phyloP scores from a whole-genome alignment of 2,113 vertebrate genomes.

The Turdus rufiventris region DNA sequence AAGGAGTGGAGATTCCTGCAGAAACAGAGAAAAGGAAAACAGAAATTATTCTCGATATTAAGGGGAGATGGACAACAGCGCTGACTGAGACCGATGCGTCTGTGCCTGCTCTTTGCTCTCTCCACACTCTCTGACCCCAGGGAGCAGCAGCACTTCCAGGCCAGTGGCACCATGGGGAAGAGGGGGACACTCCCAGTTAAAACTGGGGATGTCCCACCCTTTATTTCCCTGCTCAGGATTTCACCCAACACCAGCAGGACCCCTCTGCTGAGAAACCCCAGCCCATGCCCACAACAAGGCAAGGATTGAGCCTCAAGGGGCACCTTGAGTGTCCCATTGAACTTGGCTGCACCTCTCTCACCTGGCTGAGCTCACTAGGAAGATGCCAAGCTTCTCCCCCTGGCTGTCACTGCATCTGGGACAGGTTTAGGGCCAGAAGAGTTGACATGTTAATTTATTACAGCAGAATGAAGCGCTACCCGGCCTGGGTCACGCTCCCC shows the following conservation, averaged over 20 bases:
- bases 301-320: fast-evolving
- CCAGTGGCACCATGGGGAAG: fast-evolving
- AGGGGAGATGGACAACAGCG: neutral
- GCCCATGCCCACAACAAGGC: fast-evolving
- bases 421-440: neutral
- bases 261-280: neutral
- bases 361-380: fast-evolving
- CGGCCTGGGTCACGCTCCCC: neutral
- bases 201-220: neutral
- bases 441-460: neutral
- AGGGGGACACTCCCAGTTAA: neutral
- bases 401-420: neutral
- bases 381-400: neutral
- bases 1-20: neutral
- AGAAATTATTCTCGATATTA: fast-evolving
- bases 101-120: neutral
- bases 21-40: neutral
- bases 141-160: neutral
- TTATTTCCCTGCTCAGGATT: neutral
- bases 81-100: no score
- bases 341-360: fast-evolving
- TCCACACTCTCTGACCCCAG: fast-evolving
- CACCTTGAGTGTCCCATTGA: fast-evolving
- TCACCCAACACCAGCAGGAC: neutral
- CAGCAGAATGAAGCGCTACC: neutral